Conservation (phyloP, 2,113 vertebrate genomes). For the Silurus meridionalis region DNA sequence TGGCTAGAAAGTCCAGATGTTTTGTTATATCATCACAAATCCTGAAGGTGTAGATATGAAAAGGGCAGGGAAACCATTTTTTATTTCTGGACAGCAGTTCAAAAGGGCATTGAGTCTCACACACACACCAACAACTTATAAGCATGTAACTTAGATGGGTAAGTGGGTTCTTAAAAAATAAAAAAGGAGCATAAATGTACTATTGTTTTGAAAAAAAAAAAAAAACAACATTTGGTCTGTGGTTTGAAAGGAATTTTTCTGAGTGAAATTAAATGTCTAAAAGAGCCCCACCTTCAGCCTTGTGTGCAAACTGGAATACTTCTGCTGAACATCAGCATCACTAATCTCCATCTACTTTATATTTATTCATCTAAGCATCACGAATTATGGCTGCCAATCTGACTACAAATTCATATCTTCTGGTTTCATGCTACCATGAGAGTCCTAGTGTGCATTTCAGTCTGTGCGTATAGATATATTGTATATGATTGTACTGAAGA, state of each 20-base stretch:
- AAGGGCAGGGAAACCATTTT: background rate
- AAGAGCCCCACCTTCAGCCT: background rate
- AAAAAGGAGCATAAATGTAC: background rate
- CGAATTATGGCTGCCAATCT: background rate
- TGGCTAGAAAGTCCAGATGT: background rate
- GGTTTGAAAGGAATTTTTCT: background rate
- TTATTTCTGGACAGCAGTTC: background rate
- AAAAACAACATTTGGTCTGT: background rate
- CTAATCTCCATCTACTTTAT: background rate
- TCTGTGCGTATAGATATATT: background rate
- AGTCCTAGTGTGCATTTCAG: background rate
- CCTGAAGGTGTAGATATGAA: background rate
- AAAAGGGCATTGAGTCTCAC: background rate
- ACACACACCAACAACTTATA: background rate
- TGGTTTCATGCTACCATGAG: background rate
- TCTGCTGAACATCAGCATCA: background rate
- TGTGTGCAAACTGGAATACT: background rate
- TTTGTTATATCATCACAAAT: conserved; percentile 33
- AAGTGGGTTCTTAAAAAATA: background rate
- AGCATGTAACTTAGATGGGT: background rate
- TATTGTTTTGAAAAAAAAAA: background rate
- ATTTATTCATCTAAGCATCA: background rate
- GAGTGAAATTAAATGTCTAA: background rate
- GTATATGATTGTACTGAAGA: background rate
- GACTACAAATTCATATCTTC: background rate